Percentiles rank a stretch among this genome's conserved stretches.
phyloP scores from a whole-genome alignment of 1,140 invertebrate species.

The Drosophila guanche region DNA sequence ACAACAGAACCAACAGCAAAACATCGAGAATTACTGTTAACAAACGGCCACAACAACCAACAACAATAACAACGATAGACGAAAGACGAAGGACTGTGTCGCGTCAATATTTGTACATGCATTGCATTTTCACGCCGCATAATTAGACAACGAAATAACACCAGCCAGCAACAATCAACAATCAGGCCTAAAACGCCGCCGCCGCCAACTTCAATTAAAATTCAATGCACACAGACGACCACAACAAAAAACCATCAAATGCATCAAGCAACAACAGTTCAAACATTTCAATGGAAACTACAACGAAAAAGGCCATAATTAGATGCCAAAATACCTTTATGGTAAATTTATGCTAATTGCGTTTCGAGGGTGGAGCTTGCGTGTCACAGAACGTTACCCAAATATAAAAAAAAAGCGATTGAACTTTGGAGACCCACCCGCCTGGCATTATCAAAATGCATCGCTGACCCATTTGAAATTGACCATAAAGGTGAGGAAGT shows the following conservation, averaged over 20 bases:
- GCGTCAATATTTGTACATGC: slow-evolving; percentile 76
- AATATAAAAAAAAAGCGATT: slow-evolving; percentile 16
- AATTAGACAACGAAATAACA: slow-evolving; percentile 55
- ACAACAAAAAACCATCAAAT: slow-evolving; percentile 11
- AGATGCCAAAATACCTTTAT: slow-evolving; percentile 59
- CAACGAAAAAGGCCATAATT: slow-evolving; percentile 49
- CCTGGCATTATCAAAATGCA: slow-evolving; percentile 47
- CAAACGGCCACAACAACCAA: slow-evolving; percentile 34
- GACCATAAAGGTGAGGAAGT: slow-evolving; percentile 43
- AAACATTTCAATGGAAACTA: not conserved
- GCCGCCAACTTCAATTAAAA: slow-evolving; percentile 57
- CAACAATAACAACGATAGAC: slow-evolving; percentile 27
- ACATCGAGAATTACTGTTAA: slow-evolving; percentile 46
- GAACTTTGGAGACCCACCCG: slow-evolving; percentile 46
- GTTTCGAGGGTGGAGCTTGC: not conserved
- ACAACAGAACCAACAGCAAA: slow-evolving; percentile 1
- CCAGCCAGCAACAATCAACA: slow-evolving; percentile 10
- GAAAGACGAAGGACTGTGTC: slow-evolving; percentile 24
- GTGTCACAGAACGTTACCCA: not conserved
- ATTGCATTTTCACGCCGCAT: slow-evolving; percentile 79
- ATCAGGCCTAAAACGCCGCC: slow-evolving; percentile 15
- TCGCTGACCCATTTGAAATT: slow-evolving; percentile 71
- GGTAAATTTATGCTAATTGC: slow-evolving; percentile 56
- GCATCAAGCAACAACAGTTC: slow-evolving; percentile 14
- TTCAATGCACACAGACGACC: slow-evolving; percentile 44